Evolutionary conservation across 2,113 vertebrate species (phyloP).

Genomic region (Puffinus mauretanicus): DNA sequence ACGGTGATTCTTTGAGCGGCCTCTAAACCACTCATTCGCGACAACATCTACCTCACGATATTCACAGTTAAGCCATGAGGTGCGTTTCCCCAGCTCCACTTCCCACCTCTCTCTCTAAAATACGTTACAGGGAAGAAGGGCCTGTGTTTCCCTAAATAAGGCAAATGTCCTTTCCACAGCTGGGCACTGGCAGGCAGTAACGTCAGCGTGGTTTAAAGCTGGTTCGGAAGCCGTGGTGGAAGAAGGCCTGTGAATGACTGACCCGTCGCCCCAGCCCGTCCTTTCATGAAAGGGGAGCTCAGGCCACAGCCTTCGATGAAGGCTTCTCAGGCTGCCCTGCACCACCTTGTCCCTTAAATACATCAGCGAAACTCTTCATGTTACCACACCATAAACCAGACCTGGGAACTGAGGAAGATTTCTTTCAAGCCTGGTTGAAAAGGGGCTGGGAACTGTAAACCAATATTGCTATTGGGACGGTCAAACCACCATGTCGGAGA

Average conservation of each 20-base stretch:
- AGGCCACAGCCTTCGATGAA: background rate
- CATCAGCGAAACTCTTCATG: background rate
- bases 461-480: accelerated
- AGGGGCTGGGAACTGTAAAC: background rate
- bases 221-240: background rate
- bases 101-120: background rate
- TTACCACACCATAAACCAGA: background rate
- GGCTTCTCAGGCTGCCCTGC: background rate
- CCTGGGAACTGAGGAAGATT: background rate
- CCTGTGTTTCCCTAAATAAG: background rate
- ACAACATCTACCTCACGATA: background rate
- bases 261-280: background rate
- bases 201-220: background rate
- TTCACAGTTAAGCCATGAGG: background rate
- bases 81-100: background rate
- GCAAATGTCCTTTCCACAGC: background rate
- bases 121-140: background rate
- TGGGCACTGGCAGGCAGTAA: background rate
- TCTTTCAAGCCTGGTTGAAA: background rate
- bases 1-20: too few relatives aligned
- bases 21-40: too few relatives aligned
- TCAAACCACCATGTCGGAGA: background rate
- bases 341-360: background rate
- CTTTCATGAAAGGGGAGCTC: background rate
- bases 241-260: background rate